Evolutionary conservation across 2,797 vertebrate genomes (phyloP), one percentile per base, ranked within the genome.

Genomic region (Platalea minor): DNA sequence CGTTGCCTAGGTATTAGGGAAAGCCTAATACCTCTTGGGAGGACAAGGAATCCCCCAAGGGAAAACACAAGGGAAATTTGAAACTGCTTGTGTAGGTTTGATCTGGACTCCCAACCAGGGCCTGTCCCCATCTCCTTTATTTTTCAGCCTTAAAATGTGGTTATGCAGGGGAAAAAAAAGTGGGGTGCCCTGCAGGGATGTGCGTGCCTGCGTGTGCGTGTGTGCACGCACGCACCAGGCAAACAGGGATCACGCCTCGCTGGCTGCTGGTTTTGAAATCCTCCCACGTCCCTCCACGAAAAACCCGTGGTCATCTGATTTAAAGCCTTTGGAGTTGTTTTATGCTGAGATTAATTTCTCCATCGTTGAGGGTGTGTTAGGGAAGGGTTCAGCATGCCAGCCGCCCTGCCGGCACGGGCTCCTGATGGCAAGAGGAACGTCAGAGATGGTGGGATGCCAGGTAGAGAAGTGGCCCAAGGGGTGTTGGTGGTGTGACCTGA

Each of bases 241-340:
- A 24, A 91, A 63, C 77, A 21, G 78, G 46, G 60, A 60, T 92
- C 91, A 63, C 57, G 9, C 81, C 74, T 91, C 37, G 10, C 63
- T 0, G 2, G 20, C 60, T 84, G 67, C 84, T 70, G 77, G 53
- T 95, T 95, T 94, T 84, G 95, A 96, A 95, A 96, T 95, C 96
- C 96, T 94, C 96, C 96, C 95, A 95, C 95, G 1, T 77, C 73
- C 77, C 75, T 93, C 91, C 43, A 17, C 2, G 46, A 80, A 74
- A 79, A 78, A 7, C 54, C 70, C 33, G 2, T 64, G 93, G 90
- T 72, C 91, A 85, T 85, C 92, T 94, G 94, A 92, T 88, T 72
- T 89, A 64, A 90, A 93, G 73, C 69, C 90, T 93, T 89, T 17
- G 79, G 79, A 91, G 91, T 23, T 1, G 1, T 50, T 74, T 68